Evolutionary conservation across 2,888 invertebrate species (phyloP).

Genomic region (Thelaira solivaga): DNA sequence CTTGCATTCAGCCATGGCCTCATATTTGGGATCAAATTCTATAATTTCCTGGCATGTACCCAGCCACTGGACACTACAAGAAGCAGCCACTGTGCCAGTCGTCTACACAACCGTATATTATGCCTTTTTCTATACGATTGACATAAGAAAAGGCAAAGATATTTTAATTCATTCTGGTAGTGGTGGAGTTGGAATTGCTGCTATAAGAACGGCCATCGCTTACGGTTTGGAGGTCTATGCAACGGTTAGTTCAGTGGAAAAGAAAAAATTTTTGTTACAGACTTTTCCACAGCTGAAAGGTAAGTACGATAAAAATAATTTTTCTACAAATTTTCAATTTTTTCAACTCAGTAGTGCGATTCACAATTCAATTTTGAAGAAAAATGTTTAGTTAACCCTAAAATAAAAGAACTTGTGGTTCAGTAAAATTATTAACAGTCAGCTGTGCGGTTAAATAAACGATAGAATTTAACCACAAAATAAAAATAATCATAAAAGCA

Average conservation of each 20-base stretch:
- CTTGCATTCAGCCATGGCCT: constrained; percentile 78
- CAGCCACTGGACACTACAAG: constrained; percentile 83
- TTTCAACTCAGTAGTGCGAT: too few species aligned
- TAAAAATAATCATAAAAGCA: too few species aligned
- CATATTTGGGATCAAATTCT: constrained; percentile 68
- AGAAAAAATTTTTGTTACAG: constrained; percentile 80
- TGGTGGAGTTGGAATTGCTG: constrained; percentile 88
- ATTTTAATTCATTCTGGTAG: constrained; percentile 80
- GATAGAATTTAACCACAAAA: too few species aligned
- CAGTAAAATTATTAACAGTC: too few species aligned
- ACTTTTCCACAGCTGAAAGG: constrained; percentile 78
- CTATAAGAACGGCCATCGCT: constrained; percentile 82
- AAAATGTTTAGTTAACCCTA: too few species aligned
- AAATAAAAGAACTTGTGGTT: too few species aligned
- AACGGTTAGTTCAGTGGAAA: constrained; percentile 82
- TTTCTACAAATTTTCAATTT: too few species aligned
- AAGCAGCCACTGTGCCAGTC: constrained; percentile 87
- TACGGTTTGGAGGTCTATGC: constrained; percentile 82
- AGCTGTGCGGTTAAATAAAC: too few species aligned
- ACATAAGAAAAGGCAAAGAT: constrained; percentile 72
- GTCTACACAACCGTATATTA: constrained; percentile 84
- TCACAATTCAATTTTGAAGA: too few species aligned
- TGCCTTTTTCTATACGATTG: constrained; percentile 74
- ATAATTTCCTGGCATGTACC: constrained; percentile 82
- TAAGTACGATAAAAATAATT: too few species aligned